Base-by-base conservation (phyloP, 2,113 vertebrate genomes). In the Pleuronectes platessa region DNA sequence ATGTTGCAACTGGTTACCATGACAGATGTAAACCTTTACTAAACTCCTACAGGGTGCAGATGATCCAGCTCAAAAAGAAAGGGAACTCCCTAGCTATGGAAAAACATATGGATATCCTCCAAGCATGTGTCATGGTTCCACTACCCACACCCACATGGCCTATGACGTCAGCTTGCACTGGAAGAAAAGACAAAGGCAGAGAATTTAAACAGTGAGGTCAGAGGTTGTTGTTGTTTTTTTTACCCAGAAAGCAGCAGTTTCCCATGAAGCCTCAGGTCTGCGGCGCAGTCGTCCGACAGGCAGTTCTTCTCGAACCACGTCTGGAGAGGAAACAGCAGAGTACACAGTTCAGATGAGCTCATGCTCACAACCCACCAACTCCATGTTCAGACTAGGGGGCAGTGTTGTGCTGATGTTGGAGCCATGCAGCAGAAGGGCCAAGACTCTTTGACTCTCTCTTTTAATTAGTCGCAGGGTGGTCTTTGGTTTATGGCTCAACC, bases 291-390 rank as follows among this genome's bases (percentile, higher is more conserved):
- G 24, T 99, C 97, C 0, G 97, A 98, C 17, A 93, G 94, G 92
- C 98, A 99, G 75, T 99, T 99, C 90, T 98, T 97, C 93, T 99
- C 98, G 90, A 99, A 99, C 88, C 95, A 94, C 3, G 98, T 99
- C 98, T 99, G 93, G 37, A 81, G 78, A 88, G 79, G 63, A 90
- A 85, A 86, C 47, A 73, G 87, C 26, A 78, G 49, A 90, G 80
- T 31, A 85, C 79, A 88, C 71, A 74, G 75, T 90, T 91, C 55
- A 85, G 68, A 83, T 88, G 86, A 90, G 55, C 71, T 92, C 74
- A 83, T 85, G n/a, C 65, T 23, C 42, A 5, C 3, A n/a, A 81
- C 60, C 68, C 79, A 78, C 35, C 17, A 11, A 58, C 81, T 51
- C 1, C 45, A 15, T 49, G 45, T 45, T 80, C 76, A 76, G 81